phyloP scores from a whole-genome alignment of 2,888 invertebrate genomes.

The Heliconius ethilla region DNA sequence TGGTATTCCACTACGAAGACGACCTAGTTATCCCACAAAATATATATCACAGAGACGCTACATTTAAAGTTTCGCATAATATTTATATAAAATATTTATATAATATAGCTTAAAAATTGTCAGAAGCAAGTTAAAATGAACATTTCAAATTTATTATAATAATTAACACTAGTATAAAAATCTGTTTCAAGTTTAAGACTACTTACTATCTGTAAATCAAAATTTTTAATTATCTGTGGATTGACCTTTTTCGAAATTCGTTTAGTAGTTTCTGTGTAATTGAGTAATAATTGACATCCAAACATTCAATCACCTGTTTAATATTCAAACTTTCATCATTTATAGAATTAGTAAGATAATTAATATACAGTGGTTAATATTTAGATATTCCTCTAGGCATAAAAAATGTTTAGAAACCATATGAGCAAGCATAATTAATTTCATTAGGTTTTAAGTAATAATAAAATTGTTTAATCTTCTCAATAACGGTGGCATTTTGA shows the following conservation, averaged over 20 bases:
- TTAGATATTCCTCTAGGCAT: background rate
- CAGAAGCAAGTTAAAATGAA: no score
- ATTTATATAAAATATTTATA: no score
- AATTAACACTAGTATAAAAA: no score
- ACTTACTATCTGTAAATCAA: no score
- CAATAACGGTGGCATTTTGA: background rate
- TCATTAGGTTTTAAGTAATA: background rate
- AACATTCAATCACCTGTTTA: background rate
- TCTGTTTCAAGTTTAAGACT: no score
- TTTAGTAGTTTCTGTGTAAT: no score
- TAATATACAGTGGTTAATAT: background rate
- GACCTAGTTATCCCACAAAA: slow-evolving; percentile 22
- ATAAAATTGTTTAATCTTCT: background rate
- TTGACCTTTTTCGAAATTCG: no score
- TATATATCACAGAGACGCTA: slow-evolving; percentile 1
- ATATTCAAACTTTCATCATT: background rate
- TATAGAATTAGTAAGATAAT: background rate
- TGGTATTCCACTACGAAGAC: slow-evolving; percentile 21
- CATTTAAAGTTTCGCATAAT: slow-evolving; percentile 6
- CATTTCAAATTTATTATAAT: no score
- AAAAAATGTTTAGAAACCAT: background rate
- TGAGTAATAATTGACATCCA: no score
- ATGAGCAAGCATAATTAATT: background rate
- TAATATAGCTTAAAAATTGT: no score
- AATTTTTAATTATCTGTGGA: no score